Percentiles rank a stretch among this genome's conserved stretches.
phyloP scores from a whole-genome alignment of 2,113 vertebrate species.

The Meleagris gallopavo region DNA sequence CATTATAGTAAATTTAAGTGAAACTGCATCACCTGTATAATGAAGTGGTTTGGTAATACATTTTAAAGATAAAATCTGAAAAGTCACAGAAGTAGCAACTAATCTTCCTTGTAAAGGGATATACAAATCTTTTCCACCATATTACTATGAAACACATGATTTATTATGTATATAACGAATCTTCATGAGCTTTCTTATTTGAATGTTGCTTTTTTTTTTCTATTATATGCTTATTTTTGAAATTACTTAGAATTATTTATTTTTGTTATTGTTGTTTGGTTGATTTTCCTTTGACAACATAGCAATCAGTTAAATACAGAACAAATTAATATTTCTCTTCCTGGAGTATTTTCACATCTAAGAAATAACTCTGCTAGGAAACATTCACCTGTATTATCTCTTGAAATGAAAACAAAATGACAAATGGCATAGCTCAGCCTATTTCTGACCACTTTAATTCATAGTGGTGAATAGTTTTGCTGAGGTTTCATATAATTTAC shows the following conservation, averaged over 20 bases:
- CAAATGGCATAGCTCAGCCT: not conserved
- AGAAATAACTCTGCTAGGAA: not conserved
- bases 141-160: not conserved
- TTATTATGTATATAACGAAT: not conserved
- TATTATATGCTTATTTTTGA: not conserved
- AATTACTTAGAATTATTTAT: not conserved
- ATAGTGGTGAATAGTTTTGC: not conserved
- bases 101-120: not conserved
- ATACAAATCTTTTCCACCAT: not conserved
- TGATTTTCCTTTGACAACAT: not conserved
- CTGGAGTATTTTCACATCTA: not conserved
- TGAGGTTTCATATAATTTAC: not conserved
- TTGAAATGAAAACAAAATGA: not conserved
- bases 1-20: conserved; percentile 33
- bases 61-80: conserved; percentile 33
- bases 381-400: not conserved
- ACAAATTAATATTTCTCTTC: not conserved
- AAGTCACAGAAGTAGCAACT: conserved; percentile 26
- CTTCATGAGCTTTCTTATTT: not conserved
- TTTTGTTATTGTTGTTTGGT: not conserved
- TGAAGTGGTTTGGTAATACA: not conserved
- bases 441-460: not conserved
- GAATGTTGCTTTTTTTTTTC: not conserved
- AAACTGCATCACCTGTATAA: conserved; percentile 7
- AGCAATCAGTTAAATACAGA: not conserved